Percentiles rank a stretch among this genome's conserved stretches.
phyloP scores from a whole-genome alignment of 1,140 invertebrate species.

The Heterodera carotae region DNA sequence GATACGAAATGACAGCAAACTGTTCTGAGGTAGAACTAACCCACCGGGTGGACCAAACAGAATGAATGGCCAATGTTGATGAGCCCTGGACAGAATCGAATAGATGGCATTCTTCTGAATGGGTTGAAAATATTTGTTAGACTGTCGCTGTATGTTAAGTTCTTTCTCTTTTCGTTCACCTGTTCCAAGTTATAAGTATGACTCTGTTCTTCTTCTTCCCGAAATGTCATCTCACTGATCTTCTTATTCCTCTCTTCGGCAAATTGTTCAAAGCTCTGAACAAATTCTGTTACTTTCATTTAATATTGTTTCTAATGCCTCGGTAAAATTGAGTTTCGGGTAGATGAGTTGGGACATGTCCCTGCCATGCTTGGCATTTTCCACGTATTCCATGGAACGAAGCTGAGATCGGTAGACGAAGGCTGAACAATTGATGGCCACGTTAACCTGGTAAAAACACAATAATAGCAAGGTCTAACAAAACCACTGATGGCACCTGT shows the following conservation, averaged over 20 bases:
- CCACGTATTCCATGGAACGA: slow-evolving; percentile 33
- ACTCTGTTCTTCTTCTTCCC: slow-evolving; percentile 9
- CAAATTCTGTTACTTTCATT: background rate
- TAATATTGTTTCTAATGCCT: slow-evolving; percentile 7
- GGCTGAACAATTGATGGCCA: slow-evolving; percentile 33
- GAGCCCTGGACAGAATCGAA: slow-evolving; percentile 30
- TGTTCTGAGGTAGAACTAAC: too few relatives aligned
- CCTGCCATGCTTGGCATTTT: slow-evolving; percentile 19
- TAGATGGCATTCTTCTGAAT: slow-evolving; percentile 40
- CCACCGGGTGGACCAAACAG: slow-evolving; percentile 41
- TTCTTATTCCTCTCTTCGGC: background rate
- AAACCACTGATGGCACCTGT: background rate
- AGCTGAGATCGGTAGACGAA: slow-evolving; percentile 35
- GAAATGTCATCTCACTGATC: slow-evolving; percentile 20
- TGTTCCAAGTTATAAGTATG: slow-evolving; percentile 28
- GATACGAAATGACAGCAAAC: too few relatives aligned
- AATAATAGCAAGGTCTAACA: slow-evolving; percentile 2
- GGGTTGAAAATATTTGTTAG: background rate
- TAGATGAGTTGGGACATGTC: slow-evolving; percentile 30
- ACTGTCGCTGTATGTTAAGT: background rate
- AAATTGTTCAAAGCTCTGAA: slow-evolving; percentile 41
- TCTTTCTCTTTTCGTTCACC: background rate
- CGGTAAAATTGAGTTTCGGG: slow-evolving; percentile 30
- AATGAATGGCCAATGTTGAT: slow-evolving; percentile 35
- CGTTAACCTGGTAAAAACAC: slow-evolving; percentile 26